Conservation (phyloP, 2,113 vertebrate species). For the Seriola rivoliana region DNA sequence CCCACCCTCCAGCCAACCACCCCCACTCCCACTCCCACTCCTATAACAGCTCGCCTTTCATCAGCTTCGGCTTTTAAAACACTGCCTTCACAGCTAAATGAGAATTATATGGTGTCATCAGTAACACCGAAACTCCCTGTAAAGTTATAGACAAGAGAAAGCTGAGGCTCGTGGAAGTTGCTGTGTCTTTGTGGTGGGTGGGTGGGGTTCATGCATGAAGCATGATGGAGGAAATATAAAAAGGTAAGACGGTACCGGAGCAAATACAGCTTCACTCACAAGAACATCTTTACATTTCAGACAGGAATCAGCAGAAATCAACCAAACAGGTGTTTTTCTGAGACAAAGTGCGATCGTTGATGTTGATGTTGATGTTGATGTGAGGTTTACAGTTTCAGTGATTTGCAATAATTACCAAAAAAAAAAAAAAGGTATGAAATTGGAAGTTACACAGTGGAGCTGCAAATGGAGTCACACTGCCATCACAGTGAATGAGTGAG, state of each 20-base stretch:
- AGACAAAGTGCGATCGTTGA: neutral
- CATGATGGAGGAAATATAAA: conserved; percentile 1
- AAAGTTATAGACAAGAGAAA: conserved; percentile 30
- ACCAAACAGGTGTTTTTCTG: neutral
- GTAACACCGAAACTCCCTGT: conserved; percentile 50
- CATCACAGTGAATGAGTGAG: conserved; percentile 19
- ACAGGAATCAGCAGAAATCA: neutral
- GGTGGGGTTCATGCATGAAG: neutral
- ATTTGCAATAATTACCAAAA: neutral
- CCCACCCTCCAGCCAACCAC: neutral
- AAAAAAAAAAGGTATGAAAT: conserved; percentile 15
- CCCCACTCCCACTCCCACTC: neutral
- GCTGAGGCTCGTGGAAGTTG: neutral
- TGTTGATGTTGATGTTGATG: neutral
- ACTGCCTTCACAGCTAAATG: conserved; percentile 63
- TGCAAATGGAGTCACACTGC: conserved; percentile 20
- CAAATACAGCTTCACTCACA: neutral
- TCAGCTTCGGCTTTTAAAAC: conserved; percentile 58
- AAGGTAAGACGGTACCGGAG: neutral
- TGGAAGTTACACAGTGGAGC: conserved; percentile 14
- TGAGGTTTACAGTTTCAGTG: neutral
- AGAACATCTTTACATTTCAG: neutral
- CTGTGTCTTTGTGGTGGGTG: neutral
- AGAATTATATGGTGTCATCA: conserved; percentile 66
- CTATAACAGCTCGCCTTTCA: conserved; percentile 58